Evolutionary conservation across 2,113 vertebrate species (phyloP).

Genomic region (Cyprinodon variegatus): DNA sequence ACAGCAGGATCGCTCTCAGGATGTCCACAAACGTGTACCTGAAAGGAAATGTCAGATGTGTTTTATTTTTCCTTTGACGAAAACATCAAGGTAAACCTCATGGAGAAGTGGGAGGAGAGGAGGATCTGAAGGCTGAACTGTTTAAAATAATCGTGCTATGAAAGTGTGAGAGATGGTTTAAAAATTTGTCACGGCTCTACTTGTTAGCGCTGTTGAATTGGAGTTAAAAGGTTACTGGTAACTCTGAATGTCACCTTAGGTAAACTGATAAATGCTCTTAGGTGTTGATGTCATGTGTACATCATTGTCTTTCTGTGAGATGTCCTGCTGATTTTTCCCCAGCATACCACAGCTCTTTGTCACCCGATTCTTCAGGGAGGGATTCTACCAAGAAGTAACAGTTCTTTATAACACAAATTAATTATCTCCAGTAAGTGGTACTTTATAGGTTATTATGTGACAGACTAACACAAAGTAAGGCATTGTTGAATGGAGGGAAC

Average conservation of each 20-base stretch:
- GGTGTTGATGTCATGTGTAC: neutral
- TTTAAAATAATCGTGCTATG: neutral
- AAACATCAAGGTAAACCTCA: neutral
- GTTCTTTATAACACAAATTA: too few relatives aligned
- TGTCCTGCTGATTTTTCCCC: neutral
- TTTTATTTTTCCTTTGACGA: neutral
- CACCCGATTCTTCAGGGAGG: too few relatives aligned
- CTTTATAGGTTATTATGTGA: neutral
- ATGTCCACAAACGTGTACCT: slow-evolving; percentile 99
- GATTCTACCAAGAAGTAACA: too few relatives aligned
- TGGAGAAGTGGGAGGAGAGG: neutral
- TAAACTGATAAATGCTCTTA: neutral
- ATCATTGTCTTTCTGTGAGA: too few relatives aligned
- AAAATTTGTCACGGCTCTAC: neutral
- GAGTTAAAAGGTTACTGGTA: neutral
- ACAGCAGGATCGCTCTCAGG: slow-evolving; percentile 94
- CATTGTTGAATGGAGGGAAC: neutral
- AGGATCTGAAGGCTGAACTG: too few relatives aligned
- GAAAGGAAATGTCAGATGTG: neutral
- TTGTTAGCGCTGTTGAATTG: neutral
- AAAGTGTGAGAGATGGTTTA: too few relatives aligned
- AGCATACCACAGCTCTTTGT: neutral
- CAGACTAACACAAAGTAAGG: neutral
- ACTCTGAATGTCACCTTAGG: neutral
- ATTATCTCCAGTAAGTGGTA: neutral